Percentiles rank a stretch among this genome's conserved stretches.
Conservation (phyloP, 2,797 vertebrate genomes). For the Cercopithecus neglectus region DNA sequence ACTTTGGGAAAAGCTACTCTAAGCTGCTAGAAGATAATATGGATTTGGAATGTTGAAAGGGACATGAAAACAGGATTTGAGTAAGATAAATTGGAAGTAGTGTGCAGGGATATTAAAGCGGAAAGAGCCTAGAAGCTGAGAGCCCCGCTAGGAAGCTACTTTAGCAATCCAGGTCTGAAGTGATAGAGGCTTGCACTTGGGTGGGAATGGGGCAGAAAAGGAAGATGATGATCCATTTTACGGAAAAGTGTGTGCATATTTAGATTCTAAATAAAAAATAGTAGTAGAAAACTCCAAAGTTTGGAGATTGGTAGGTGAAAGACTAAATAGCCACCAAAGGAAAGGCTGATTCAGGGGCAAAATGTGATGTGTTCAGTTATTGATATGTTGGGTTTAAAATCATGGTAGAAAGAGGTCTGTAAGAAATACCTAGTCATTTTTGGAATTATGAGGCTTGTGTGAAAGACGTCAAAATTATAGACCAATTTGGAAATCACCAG, state of each 20-base stretch:
- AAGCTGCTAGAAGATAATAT: not conserved
- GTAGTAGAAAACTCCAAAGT: not conserved
- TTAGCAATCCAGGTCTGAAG: not conserved
- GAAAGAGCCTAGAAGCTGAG: not conserved
- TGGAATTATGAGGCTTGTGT: not conserved
- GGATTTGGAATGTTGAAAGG: not conserved
- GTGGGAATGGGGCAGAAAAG: not conserved
- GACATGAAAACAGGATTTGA: not conserved
- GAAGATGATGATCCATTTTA: not conserved
- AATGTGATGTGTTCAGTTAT: not conserved
- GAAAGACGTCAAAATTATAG: not conserved
- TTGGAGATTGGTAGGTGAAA: not conserved
- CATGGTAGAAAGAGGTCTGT: not conserved
- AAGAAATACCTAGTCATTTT: not conserved
- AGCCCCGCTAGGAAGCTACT: not conserved
- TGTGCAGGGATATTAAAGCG: not conserved
- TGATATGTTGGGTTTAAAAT: not conserved
- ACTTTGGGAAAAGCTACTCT: slow-evolving; percentile 7
- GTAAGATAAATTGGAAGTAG: not conserved
- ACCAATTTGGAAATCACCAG: not conserved
- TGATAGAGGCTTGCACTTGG: not conserved
- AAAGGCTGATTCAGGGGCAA: not conserved
- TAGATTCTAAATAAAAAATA: not conserved
- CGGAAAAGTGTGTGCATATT: not conserved
- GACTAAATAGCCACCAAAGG: not conserved